Evolutionary conservation across 2,888 invertebrate genomes (phyloP).

Genomic region (Acanthacorydalis orientalis): DNA sequence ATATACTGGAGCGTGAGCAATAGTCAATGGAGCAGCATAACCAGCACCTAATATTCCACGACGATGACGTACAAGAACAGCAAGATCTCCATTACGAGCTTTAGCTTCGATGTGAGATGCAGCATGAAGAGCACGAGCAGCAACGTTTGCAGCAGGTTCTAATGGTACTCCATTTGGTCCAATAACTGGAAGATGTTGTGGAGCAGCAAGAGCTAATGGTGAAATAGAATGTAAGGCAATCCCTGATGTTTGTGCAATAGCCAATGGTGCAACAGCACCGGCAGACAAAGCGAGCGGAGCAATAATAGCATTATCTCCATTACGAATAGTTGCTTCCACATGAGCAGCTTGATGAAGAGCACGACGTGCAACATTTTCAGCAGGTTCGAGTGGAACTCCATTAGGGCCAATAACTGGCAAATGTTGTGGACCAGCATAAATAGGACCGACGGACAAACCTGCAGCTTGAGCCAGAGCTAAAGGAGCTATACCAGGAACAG

Average conservation of each 20-base stretch:
- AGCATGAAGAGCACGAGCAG: conserved; percentile 4
- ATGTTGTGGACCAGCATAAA: conserved; percentile 2
- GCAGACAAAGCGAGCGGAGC: neutral
- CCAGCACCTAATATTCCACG: neutral
- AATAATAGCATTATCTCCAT: neutral
- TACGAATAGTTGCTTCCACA: conserved; percentile 1
- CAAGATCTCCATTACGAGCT: conserved; percentile 33
- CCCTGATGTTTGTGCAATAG: neutral
- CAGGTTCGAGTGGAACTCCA: conserved; percentile 5
- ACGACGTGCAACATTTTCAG: conserved; percentile 3
- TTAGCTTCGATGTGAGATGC: conserved; percentile 23
- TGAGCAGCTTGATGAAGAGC: neutral
- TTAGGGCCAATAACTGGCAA: conserved; percentile 5
- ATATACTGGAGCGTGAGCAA: conserved; percentile 10
- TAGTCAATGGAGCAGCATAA: neutral
- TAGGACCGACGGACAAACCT: conserved; percentile 13
- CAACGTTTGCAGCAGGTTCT: conserved; percentile 6
- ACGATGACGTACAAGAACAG: conserved; percentile 17
- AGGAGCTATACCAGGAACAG: neutral
- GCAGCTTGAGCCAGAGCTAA: neutral
- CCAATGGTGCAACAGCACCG: neutral
- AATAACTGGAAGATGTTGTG: conserved; percentile 3
- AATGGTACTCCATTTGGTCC: conserved; percentile 5
- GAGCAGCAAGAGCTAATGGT: conserved; percentile 14
- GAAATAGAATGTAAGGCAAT: conserved; percentile 24